Evolutionary conservation across 2,888 invertebrate species (phyloP).

Genomic region (Halocaridina rubra): DNA sequence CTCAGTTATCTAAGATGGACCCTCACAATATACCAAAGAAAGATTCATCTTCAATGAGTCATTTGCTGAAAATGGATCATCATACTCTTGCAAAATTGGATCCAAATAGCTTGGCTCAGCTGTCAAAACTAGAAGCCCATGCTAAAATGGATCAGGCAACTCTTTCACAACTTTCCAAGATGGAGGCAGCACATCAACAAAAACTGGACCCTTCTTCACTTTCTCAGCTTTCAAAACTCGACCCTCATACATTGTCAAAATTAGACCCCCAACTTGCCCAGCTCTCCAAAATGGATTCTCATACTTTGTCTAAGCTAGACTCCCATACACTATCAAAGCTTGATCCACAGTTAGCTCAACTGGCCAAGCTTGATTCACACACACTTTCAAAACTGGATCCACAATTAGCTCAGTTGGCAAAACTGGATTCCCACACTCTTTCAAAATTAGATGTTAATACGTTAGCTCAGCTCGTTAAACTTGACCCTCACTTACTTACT

Average conservation of each 20-base stretch:
- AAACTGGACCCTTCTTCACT: slow-evolving; percentile 49
- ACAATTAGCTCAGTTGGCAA: slow-evolving; percentile 59
- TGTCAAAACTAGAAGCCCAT: slow-evolving; percentile 60
- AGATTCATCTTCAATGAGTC: slow-evolving; percentile 46
- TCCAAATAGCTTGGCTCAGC: slow-evolving; percentile 42
- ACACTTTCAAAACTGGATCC: slow-evolving; percentile 58
- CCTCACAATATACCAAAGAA: slow-evolving; percentile 53
- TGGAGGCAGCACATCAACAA: slow-evolving; percentile 52
- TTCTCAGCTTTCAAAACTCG: slow-evolving; percentile 58
- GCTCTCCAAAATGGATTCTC: slow-evolving; percentile 53
- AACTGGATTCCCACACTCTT: slow-evolving; percentile 57
- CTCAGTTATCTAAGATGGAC: slow-evolving; percentile 60
- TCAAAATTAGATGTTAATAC: slow-evolving; percentile 61
- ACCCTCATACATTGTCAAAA: slow-evolving; percentile 46
- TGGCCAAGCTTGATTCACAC: slow-evolving; percentile 58
- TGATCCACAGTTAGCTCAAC: slow-evolving; percentile 46
- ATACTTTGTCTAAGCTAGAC: slow-evolving; percentile 48
- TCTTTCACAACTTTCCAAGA: slow-evolving; percentile 54
- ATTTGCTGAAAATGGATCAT: slow-evolving; percentile 55
- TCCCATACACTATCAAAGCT: slow-evolving; percentile 35
- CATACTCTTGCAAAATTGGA: slow-evolving; percentile 51
- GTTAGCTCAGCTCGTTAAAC: slow-evolving; percentile 58
- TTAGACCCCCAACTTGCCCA: slow-evolving; percentile 55
- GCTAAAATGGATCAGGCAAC: slow-evolving; percentile 51
- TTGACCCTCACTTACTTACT: slow-evolving; percentile 58